Conservation (phyloP, 2,888 invertebrate genomes). For the Drosophila mimetica region DNA sequence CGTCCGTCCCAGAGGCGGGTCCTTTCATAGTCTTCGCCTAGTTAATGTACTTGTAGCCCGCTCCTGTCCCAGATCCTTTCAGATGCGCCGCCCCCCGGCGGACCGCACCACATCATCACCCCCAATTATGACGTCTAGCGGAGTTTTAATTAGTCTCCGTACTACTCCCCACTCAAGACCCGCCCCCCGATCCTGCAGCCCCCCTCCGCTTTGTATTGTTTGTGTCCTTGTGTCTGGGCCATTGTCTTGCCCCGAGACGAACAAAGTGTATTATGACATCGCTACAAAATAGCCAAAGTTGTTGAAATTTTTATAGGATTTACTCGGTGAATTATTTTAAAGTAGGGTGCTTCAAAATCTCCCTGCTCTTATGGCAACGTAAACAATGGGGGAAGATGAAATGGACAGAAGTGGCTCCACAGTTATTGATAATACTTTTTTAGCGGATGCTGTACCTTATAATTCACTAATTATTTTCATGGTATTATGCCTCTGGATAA, state of each 20-base stretch:
- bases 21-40: conserved; percentile 52
- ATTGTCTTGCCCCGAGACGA: conserved; percentile 54
- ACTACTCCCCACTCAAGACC: conserved; percentile 17
- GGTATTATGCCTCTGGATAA: no score
- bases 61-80: conserved; percentile 36
- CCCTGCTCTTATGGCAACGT: neutral
- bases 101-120: neutral
- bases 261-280: conserved; percentile 53
- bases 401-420: neutral
- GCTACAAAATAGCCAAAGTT: conserved; percentile 49
- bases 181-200: conserved; percentile 3
- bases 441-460: no score
- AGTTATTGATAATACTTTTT: neutral
- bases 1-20: conserved; percentile 17
- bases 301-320: conserved; percentile 69
- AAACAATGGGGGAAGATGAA: neutral
- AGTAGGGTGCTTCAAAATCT: conserved; percentile 46
- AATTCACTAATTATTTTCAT: no score
- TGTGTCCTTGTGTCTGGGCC: conserved; percentile 57
- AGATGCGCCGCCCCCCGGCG: conserved; percentile 15
- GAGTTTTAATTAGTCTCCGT: conserved; percentile 65
- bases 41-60: conserved; percentile 65
- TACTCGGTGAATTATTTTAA: conserved; percentile 62
- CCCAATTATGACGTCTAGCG: conserved; percentile 52
- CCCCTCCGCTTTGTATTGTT: conserved; percentile 13